Percentiles rank a stretch among this genome's conserved stretches.
These are phyloP conservation scores for Spodoptera picta DNA, from an alignment of 2,888 invertebrate species.

Conservation along the genomic window DNA sequence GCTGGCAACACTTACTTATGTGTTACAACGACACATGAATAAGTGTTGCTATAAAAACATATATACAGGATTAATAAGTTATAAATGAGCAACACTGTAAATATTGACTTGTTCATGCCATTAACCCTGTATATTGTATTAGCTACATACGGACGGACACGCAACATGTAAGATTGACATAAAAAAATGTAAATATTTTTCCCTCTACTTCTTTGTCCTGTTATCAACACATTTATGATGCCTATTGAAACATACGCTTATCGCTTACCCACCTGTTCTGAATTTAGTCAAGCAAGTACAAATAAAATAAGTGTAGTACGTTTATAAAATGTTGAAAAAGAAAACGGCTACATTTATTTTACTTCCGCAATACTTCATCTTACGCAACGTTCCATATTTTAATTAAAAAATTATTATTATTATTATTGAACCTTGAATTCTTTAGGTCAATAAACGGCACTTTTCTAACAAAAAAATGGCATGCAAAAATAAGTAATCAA, in stretches of 20 bases:
- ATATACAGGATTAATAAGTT: slow-evolving; percentile 40
- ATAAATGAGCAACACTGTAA: background rate
- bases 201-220: slow-evolving; percentile 41
- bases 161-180: slow-evolving; percentile 30
- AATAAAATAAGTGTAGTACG: slow-evolving; percentile 19
- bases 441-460: background rate
- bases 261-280: slow-evolving; percentile 56
- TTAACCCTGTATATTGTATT: slow-evolving; percentile 37
- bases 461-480: background rate
- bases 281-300: slow-evolving; percentile 43
- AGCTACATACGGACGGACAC: slow-evolving; percentile 35
- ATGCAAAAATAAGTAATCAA: no score
- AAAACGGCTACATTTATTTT: slow-evolving; percentile 21
- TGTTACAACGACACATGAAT: slow-evolving; percentile 27
- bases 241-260: slow-evolving; percentile 48
- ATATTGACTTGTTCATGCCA: slow-evolving; percentile 2
- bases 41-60: slow-evolving; percentile 16
- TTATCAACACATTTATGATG: slow-evolving; percentile 45
- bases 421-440: slow-evolving; percentile 10
- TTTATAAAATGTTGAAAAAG: slow-evolving; percentile 10
- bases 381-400: background rate
- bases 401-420: background rate
- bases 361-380: background rate
- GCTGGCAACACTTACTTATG: slow-evolving; percentile 40
- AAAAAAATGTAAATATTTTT: slow-evolving; percentile 26